Percentiles rank a stretch among this genome's conserved stretches.
phyloP scores from a whole-genome alignment of 2,113 vertebrate species.

The Phrynosoma platyrhinos region DNA sequence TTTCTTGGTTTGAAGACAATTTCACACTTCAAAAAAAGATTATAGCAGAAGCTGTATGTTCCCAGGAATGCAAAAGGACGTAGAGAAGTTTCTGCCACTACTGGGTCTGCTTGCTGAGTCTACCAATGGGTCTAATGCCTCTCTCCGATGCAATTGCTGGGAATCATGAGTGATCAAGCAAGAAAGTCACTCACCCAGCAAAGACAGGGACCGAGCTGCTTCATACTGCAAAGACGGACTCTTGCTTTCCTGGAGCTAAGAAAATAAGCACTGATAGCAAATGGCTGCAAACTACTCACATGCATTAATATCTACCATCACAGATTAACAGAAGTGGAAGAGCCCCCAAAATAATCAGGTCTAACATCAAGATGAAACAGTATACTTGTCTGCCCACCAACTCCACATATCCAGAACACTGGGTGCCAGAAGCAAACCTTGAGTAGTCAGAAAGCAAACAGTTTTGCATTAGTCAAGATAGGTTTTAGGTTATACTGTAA shows the following conservation, averaged over 20 bases:
- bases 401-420: background rate
- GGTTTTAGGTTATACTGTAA: too few species aligned
- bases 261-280: background rate
- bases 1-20: too few species aligned
- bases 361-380: background rate
- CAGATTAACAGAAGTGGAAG: background rate
- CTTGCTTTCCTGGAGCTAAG: constrained; percentile 23
- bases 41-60: background rate
- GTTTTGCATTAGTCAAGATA: background rate
- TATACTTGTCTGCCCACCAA: background rate
- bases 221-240: constrained; percentile 17
- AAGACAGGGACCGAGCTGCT: constrained; percentile 30
- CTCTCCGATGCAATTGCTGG: background rate
- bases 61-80: background rate
- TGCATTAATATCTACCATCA: background rate
- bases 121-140: background rate
- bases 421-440: background rate
- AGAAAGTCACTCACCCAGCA: constrained; percentile 35
- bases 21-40: background rate
- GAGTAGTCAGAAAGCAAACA: background rate
- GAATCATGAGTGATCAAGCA: background rate
- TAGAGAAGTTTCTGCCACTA: background rate
- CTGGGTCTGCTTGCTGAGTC: too few species aligned
- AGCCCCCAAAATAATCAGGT: background rate
- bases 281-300: background rate